A percentile compares a stretch with the other conserved stretches of the same genome.
Evolutionary conservation across 1,140 invertebrate genomes (phyloP).

Genomic region (Luehdorfia chinensis): DNA sequence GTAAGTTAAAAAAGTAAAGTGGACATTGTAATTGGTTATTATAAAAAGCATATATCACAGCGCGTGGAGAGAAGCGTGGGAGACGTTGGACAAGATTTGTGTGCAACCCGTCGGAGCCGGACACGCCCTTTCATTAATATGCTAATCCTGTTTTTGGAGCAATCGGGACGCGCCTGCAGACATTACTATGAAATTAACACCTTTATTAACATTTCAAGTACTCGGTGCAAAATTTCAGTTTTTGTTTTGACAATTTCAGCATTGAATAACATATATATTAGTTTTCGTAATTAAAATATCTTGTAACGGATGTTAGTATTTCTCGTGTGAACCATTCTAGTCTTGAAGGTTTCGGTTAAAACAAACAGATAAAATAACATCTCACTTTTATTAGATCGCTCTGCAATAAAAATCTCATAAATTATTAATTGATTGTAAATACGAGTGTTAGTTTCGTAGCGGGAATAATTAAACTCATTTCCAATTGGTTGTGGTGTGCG

Average conservation of each 20-base stretch:
- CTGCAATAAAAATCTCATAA: slow-evolving; percentile 12
- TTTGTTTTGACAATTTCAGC: no score
- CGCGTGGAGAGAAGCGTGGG: slow-evolving; percentile 40
- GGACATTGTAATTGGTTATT: slow-evolving; percentile 68
- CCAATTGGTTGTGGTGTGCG: slow-evolving; percentile 39
- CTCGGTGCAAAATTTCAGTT: no score
- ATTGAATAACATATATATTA: no score
- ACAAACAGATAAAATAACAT: slow-evolving; percentile 9
- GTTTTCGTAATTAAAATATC: no score
- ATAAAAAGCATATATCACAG: slow-evolving; percentile 66
- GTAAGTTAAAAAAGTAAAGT: slow-evolving; percentile 24
- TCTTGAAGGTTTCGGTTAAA: slow-evolving; percentile 11
- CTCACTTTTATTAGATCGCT: slow-evolving; percentile 11
- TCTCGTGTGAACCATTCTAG: slow-evolving; percentile 11
- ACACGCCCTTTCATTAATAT: slow-evolving; percentile 72
- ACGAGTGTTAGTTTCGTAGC: slow-evolving; percentile 13
- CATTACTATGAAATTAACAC: slow-evolving; percentile 10
- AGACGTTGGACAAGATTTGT: slow-evolving; percentile 52
- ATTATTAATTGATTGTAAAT: slow-evolving; percentile 16
- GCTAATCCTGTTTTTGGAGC: slow-evolving; percentile 57
- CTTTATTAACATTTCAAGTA: no score
- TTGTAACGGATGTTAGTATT: no score
- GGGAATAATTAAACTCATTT: slow-evolving; percentile 37
- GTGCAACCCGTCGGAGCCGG: slow-evolving; percentile 25
- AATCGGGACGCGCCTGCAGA: slow-evolving; percentile 26